Percentiles rank a stretch among this genome's conserved stretches.
phyloP scores from a whole-genome alignment of 2,797 vertebrate genomes.

The Tympanoctomys barrerae region DNA sequence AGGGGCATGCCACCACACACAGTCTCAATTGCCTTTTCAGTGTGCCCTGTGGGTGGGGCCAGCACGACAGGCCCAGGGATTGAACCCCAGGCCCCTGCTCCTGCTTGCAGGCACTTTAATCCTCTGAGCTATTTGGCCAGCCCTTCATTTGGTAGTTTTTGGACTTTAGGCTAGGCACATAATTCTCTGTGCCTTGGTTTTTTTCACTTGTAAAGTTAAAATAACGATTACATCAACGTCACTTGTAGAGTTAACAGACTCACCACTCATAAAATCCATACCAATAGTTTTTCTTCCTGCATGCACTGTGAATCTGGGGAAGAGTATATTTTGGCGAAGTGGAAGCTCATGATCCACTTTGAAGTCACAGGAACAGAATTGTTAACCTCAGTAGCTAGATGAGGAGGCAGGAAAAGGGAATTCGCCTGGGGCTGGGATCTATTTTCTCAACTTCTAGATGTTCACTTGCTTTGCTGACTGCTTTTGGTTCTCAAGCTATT shows the following conservation, averaged over 20 bases:
- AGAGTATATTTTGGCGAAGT: background rate
- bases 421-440: background rate
- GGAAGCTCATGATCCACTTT: background rate
- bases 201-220: slow-evolving; percentile 28
- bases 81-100: no score
- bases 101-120: no score
- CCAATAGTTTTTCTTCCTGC: background rate
- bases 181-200: background rate
- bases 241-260: background rate
- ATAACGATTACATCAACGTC: background rate
- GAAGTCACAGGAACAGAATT: background rate
- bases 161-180: background rate
- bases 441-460: slow-evolving; percentile 22
- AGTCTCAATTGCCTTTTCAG: no score
- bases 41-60: no score
- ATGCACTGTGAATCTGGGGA: background rate
- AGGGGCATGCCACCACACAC: no score
- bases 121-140: no score
- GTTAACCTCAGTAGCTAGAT: background rate
- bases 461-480: background rate
- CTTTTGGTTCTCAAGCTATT: slow-evolving; percentile 46
- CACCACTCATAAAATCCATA: background rate
- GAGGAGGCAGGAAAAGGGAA: background rate
- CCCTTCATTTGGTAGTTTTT: background rate
- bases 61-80: no score